These are phyloP conservation scores for Meriones unguiculatus DNA, from an alignment of 2,113 vertebrate genomes.

Conservation along the genomic window DNA sequence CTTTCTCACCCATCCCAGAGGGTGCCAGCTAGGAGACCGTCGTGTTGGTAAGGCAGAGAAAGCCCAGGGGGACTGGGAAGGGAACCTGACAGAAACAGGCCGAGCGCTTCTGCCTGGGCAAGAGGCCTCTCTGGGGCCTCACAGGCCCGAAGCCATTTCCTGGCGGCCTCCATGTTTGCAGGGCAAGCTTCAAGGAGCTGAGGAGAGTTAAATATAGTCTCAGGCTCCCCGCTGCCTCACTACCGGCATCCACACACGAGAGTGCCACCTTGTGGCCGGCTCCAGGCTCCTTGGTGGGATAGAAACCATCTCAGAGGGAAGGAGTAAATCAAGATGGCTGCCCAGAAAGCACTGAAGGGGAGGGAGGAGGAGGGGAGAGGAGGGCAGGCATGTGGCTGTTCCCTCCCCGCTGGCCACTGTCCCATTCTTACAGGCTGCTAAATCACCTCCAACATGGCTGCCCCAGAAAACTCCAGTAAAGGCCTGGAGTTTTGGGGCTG, in stretches of 20 bases:
- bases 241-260: constrained; percentile 65
- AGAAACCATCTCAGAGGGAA: constrained; percentile 61
- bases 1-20: neutral
- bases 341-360: constrained; percentile 51
- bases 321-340: constrained; percentile 85
- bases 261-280: constrained; percentile 85
- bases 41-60: neutral
- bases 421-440: constrained; percentile 57
- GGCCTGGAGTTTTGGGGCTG: neutral
- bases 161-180: constrained; percentile 58
- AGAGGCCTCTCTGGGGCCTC: constrained; percentile 21
- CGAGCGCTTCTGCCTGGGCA: neutral
- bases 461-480: constrained; percentile 30
- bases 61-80: neutral
- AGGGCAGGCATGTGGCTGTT: neutral
- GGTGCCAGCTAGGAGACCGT: neutral
- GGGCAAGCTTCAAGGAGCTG: constrained; percentile 4
- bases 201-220: constrained; percentile 78
- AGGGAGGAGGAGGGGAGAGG: neutral
- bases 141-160: constrained; percentile 63
- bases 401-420: constrained; percentile 42
- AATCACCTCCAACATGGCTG: constrained; percentile 69
- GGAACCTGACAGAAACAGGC: rapidly evolving
- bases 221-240: constrained; percentile 43
- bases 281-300: constrained; percentile 68